These are phyloP conservation scores for Mesembrinibis cayennensis DNA, from an alignment of 2,113 vertebrate genomes.

Conservation along the genomic window DNA sequence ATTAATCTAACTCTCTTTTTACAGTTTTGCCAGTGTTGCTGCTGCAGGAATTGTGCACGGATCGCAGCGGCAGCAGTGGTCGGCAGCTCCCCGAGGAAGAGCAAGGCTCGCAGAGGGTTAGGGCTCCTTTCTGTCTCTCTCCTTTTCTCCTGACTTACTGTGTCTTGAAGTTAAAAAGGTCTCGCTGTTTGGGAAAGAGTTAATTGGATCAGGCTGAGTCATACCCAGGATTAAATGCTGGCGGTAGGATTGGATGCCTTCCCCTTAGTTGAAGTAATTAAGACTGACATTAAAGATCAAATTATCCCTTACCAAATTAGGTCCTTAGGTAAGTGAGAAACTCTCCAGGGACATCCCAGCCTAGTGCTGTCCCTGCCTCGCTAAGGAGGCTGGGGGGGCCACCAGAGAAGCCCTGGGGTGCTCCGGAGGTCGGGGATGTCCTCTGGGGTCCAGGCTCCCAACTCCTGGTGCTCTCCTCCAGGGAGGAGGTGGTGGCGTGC, in stretches of 20 bases:
- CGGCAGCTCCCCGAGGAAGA: not conserved
- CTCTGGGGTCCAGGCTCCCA: not conserved
- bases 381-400: fast-evolving
- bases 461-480: too few species aligned
- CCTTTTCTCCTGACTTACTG: not conserved
- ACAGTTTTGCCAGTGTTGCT: not conserved
- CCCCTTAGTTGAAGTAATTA: not conserved
- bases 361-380: not conserved
- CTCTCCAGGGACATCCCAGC: not conserved
- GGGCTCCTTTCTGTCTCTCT: not conserved
- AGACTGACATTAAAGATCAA: conserved; percentile 18
- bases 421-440: too few species aligned
- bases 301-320: not conserved
- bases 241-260: not conserved
- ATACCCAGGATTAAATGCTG: not conserved
- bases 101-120: not conserved
- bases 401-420: not conserved
- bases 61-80: not conserved
- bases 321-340: not conserved
- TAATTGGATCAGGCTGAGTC: conserved; percentile 38
- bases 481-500: not conserved
- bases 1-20: conserved; percentile 22
- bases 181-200: conserved; percentile 13
- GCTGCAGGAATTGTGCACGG: not conserved
- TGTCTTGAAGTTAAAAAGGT: conserved; percentile 1